phyloP scores from a whole-genome alignment of 2,113 vertebrate species.

The Sander vitreus region DNA sequence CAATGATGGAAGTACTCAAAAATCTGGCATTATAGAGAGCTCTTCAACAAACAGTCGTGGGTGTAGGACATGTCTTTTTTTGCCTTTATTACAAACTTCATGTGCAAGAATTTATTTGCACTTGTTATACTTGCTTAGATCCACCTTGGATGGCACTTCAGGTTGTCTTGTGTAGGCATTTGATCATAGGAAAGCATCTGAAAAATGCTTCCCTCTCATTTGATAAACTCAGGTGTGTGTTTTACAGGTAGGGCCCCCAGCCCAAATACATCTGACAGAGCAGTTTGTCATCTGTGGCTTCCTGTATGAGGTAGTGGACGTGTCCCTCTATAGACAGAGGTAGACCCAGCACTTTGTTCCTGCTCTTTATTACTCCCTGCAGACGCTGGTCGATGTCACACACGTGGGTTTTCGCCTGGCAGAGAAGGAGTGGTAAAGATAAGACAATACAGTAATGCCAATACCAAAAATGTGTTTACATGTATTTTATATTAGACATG shows the following conservation, averaged over 20 bases:
- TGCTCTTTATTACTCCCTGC: constrained; percentile 96
- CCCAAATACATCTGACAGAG: constrained; percentile 98
- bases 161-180: background rate
- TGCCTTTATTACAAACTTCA: background rate
- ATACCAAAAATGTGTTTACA: background rate
- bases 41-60: background rate
- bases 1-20: background rate
- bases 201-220: background rate
- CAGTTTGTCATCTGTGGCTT: constrained; percentile 94
- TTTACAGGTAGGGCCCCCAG: constrained; percentile 96
- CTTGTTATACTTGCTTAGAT: background rate
- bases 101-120: background rate
- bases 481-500: background rate
- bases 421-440: constrained; percentile 3
- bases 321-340: constrained; percentile 98
- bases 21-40: background rate
- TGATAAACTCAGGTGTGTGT: background rate
- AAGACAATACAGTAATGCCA: background rate
- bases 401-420: constrained; percentile 97
- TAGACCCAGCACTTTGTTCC: constrained; percentile 95
- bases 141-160: background rate
- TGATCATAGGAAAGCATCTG: background rate
- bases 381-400: constrained; percentile 96
- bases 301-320: constrained; percentile 97
- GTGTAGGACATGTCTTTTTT: background rate